Evolutionary conservation across 2,113 vertebrate species (phyloP).

Genomic region (Aptenodytes patagonicus): DNA sequence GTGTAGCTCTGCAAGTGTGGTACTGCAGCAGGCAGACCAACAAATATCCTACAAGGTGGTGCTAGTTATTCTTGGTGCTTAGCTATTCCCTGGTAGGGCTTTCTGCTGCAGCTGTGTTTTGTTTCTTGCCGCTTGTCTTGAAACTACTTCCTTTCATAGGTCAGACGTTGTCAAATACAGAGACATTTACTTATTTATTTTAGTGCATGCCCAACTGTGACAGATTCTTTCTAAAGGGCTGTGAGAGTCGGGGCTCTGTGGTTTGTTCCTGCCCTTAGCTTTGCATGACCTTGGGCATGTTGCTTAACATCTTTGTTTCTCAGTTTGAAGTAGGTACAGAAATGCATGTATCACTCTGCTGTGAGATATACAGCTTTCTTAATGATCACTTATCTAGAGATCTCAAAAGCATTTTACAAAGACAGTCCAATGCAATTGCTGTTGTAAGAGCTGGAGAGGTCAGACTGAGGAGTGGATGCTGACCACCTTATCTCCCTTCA

Average conservation of each 20-base stretch:
- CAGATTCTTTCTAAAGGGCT: constrained; percentile 1
- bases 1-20: not conserved
- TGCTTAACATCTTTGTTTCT: constrained; percentile 46
- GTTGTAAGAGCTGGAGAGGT: constrained; percentile 34
- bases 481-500: constrained; percentile 42
- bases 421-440: constrained; percentile 17
- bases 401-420: constrained; percentile 53
- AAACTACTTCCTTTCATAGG: constrained; percentile 42
- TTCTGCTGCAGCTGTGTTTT: constrained; percentile 28
- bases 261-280: constrained; percentile 17
- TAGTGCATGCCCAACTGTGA: not conserved
- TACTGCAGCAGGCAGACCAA: not conserved
- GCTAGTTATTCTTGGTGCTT: not conserved
- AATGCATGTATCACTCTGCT: constrained; percentile 33
- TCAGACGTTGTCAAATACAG: constrained; percentile 30
- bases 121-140: constrained; percentile 40
- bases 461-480: constrained; percentile 8
- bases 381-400: constrained; percentile 53
- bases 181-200: constrained; percentile 44
- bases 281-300: constrained; percentile 45
- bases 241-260: not conserved
- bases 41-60: not conserved
- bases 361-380: constrained; percentile 28
- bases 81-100: not conserved
- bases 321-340: constrained; percentile 39